Percentiles rank a stretch among this genome's conserved stretches.
Evolutionary conservation across 2,113 vertebrate species (phyloP).

Genomic region (Zapus hudsonius): DNA sequence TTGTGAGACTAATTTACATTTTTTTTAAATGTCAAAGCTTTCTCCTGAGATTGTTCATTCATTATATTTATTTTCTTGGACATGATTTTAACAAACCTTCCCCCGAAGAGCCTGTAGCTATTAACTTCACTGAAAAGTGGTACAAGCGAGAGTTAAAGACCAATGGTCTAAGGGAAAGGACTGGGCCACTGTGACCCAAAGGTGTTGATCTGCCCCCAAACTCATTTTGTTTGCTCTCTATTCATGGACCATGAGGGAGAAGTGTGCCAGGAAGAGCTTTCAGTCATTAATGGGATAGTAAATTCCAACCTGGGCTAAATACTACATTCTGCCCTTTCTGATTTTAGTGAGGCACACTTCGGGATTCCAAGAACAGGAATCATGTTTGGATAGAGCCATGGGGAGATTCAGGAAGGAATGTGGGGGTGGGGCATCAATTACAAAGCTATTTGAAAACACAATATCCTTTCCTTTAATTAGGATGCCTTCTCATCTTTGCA

Average conservation of each 20-base stretch:
- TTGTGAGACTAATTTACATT: conserved; percentile 81
- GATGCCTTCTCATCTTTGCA: neutral
- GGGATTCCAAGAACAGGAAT: neutral
- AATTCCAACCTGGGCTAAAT: neutral
- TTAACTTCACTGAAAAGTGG: conserved; percentile 80
- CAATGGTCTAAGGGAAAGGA: conserved; percentile 82
- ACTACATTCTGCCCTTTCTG: neutral
- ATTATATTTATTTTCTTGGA: conserved; percentile 89
- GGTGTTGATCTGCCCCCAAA: conserved; percentile 74
- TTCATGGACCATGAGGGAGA: neutral
- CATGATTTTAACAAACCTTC: conserved; percentile 84
- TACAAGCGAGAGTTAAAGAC: conserved; percentile 84
- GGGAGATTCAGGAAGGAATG: neutral
- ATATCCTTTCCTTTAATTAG: neutral
- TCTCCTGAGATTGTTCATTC: conserved; percentile 86
- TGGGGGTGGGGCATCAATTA: no score
- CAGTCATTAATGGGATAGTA: neutral
- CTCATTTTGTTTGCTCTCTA: conserved; percentile 76
- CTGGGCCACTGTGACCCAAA: conserved; percentile 63
- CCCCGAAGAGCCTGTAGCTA: conserved; percentile 83
- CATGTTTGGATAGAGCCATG: neutral
- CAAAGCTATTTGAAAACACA: neutral
- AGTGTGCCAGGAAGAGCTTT: neutral
- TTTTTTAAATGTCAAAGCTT: conserved; percentile 83
- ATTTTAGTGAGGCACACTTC: neutral